Percentiles rank a stretch among this genome's conserved stretches.
These are phyloP conservation scores for Syngnathus floridae DNA, from an alignment of 2,113 vertebrate genomes.

Conservation along the genomic window DNA sequence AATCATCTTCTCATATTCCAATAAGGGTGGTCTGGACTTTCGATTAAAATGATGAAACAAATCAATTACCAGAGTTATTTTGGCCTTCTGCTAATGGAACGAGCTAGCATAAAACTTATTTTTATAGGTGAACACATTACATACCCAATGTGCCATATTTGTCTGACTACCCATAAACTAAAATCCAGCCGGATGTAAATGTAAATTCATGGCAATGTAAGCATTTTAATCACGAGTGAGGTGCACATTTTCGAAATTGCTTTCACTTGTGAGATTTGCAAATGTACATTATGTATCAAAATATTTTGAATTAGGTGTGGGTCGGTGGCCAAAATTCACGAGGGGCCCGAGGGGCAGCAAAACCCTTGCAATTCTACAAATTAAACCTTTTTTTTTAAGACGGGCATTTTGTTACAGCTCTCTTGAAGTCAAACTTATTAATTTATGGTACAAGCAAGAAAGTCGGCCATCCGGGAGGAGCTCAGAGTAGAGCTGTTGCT, in stretches of 20 bases:
- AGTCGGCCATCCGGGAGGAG: too few relatives aligned
- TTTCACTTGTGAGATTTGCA: not conserved
- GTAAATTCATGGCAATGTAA: not conserved
- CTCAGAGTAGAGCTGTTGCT: too few relatives aligned
- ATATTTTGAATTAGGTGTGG: not conserved
- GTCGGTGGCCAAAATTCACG: too few relatives aligned
- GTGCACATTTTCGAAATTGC: not conserved
- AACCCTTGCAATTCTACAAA: not conserved
- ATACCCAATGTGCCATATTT: not conserved
- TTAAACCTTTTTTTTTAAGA: not conserved
- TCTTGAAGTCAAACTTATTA: not conserved
- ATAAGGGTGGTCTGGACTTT: not conserved
- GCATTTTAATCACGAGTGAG: not conserved
- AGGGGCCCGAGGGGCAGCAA: not conserved
- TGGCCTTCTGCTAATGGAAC: not conserved
- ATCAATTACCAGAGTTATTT: not conserved
- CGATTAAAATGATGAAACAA: not conserved
- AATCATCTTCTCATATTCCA: constrained; percentile 14
- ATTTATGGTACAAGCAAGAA: not conserved
- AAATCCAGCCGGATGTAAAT: not conserved
- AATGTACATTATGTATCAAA: not conserved
- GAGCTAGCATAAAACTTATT: not conserved
- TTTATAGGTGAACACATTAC: not conserved
- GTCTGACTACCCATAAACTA: not conserved
- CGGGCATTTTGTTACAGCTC: too few relatives aligned